phyloP scores from a whole-genome alignment of 2,113 vertebrate genomes.

The Dunckerocampus dactyliophorus region DNA sequence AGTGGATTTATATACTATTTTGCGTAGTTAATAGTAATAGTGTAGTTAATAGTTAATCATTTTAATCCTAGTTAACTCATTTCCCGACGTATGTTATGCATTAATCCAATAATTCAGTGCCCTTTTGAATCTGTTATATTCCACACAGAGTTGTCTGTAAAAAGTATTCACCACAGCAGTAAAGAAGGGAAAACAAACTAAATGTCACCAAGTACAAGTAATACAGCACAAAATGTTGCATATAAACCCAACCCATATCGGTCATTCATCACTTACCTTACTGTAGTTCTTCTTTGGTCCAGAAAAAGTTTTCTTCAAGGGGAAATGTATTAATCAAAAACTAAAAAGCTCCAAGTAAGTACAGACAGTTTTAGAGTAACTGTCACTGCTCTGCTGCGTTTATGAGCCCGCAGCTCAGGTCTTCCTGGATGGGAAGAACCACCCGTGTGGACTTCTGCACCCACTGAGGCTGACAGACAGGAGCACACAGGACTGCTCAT shows the following conservation, averaged over 20 bases:
- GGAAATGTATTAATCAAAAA: too few species aligned
- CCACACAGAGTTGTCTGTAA: too few species aligned
- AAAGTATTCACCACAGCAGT: too few species aligned
- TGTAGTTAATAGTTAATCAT: too few species aligned
- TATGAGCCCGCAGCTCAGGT: not conserved
- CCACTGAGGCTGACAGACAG: not conserved
- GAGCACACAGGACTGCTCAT: not conserved
- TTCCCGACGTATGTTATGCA: too few species aligned
- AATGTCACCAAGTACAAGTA: not conserved
- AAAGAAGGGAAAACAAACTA: too few species aligned
- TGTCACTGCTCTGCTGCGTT: not conserved
- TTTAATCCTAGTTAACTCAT: too few species aligned
- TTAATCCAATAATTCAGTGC: too few species aligned
- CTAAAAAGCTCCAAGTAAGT: not conserved
- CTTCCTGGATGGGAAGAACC: not conserved
- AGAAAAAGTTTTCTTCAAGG: constrained; percentile 1
- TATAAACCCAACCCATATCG: not conserved
- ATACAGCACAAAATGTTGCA: not conserved
- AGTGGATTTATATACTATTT: too few species aligned
- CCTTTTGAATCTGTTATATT: too few species aligned
- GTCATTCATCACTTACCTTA: constrained; percentile 14
- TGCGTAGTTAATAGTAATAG: too few species aligned
- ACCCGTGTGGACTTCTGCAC: not conserved
- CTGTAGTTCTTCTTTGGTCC: not conserved
- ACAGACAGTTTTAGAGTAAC: not conserved